A percentile compares a stretch with the other conserved stretches of the same genome.
Evolutionary conservation across 2,888 invertebrate genomes (phyloP).

Genomic region (Thysanoteuthis rhombus): DNA sequence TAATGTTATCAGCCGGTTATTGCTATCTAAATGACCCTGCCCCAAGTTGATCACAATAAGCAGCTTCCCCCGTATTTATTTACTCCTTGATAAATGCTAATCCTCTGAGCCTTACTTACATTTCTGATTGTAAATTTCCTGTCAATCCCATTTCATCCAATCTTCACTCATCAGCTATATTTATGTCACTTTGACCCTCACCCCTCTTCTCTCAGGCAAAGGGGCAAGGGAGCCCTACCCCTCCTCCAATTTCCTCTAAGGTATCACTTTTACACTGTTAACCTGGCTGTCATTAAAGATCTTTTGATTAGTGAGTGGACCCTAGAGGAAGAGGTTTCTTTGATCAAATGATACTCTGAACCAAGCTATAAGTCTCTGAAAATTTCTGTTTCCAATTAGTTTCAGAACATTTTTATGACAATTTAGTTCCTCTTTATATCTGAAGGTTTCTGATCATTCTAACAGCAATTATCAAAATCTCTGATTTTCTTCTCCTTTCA

Average conservation of each 20-base stretch:
- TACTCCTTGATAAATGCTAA: neutral
- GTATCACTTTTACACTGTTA: neutral
- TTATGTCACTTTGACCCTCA: neutral
- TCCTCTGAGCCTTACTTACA: neutral
- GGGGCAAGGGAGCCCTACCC: neutral
- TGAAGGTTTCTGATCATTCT: neutral
- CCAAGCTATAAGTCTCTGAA: neutral
- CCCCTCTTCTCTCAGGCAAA: neutral
- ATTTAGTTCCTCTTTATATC: neutral
- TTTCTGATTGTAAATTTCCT: neutral
- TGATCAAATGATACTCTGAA: neutral
- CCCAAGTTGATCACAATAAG: too few species aligned
- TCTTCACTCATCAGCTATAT: neutral
- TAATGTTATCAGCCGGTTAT: too few species aligned
- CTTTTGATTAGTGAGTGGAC: too few species aligned
- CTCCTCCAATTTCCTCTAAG: neutral
- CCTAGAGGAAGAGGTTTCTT: neutral
- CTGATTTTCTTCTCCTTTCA: neutral
- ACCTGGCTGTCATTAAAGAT: too few species aligned
- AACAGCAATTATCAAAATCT: neutral
- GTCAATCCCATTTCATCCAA: neutral
- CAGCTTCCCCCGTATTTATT: too few species aligned
- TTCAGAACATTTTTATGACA: neutral
- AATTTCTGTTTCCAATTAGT: neutral
- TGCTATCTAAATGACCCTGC: too few species aligned